These are phyloP conservation scores for Motacilla alba DNA, from an alignment of 2,113 vertebrate species.

Conservation along the genomic window DNA sequence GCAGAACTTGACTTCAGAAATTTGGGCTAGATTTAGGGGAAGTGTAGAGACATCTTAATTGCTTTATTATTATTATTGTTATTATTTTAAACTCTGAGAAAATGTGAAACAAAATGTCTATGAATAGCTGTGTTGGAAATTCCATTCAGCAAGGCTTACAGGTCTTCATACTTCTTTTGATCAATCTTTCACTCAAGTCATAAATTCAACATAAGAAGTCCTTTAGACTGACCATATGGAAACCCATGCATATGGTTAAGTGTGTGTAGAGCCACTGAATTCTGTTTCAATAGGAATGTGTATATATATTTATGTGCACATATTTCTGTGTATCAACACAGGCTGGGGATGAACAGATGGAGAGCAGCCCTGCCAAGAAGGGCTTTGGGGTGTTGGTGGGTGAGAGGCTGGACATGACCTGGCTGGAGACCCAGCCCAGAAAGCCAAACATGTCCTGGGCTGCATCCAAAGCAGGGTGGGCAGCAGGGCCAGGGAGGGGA, in stretches of 20 bases:
- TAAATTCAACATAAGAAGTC: background rate
- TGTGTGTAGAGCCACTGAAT: background rate
- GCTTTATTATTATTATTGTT: background rate
- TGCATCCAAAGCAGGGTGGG: accelerated
- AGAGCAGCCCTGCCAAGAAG: background rate
- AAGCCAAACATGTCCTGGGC: accelerated
- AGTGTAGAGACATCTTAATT: background rate
- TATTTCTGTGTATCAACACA: background rate
- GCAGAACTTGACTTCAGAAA: background rate
- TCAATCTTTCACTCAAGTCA: background rate
- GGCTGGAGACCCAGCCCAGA: accelerated
- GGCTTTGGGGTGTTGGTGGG: accelerated
- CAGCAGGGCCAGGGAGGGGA: background rate
- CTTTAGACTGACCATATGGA: background rate
- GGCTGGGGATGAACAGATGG: background rate
- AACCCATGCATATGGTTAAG: background rate
- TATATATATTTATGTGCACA: background rate
- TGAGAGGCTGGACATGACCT: background rate
- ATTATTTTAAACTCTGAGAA: background rate
- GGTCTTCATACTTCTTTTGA: background rate
- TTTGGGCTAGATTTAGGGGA: background rate
- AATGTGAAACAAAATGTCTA: background rate
- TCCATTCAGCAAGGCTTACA: background rate
- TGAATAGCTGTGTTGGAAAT: background rate
- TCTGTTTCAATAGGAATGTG: background rate